phyloP scores from a whole-genome alignment of 92 coral and sea anemone species.

The Phymanthus crucifer region DNA sequence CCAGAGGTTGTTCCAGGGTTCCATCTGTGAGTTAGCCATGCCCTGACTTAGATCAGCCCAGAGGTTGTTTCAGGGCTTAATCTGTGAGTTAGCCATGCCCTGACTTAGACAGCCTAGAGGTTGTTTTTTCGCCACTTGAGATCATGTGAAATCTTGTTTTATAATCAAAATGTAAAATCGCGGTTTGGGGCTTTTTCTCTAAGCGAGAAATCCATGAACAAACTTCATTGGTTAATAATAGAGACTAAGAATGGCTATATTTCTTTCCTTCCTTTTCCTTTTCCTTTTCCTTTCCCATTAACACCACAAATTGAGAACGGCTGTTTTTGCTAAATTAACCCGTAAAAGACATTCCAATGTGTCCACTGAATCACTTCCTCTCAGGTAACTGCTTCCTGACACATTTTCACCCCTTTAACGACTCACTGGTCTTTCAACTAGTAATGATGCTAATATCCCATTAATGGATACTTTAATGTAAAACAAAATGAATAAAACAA shows the following conservation, averaged over 20 bases:
- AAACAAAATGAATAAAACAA: too few species aligned
- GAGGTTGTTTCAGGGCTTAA: too few species aligned
- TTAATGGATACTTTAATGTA: too few species aligned
- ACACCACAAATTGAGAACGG: background rate
- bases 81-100: too few species aligned
- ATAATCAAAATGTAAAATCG: background rate
- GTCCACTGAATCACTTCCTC: background rate
- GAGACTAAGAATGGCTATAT: background rate
- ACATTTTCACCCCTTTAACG: background rate
- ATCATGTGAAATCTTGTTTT: too few species aligned
- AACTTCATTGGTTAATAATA: background rate
- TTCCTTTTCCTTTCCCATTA: background rate
- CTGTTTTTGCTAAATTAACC: background rate
- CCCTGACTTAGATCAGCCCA: too few species aligned
- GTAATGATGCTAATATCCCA: too few species aligned
- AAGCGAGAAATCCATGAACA: background rate
- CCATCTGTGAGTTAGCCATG: too few species aligned
- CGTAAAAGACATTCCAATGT: background rate
- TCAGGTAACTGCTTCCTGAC: background rate
- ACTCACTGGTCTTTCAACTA: background rate
- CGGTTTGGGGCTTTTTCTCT: background rate
- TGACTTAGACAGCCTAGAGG: too few species aligned
- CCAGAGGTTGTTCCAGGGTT: too few species aligned
- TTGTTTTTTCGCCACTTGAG: too few species aligned
- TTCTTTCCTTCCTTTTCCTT: background rate